Conservation (phyloP, 2,888 invertebrate species). For the Rhagonycha fulva region DNA sequence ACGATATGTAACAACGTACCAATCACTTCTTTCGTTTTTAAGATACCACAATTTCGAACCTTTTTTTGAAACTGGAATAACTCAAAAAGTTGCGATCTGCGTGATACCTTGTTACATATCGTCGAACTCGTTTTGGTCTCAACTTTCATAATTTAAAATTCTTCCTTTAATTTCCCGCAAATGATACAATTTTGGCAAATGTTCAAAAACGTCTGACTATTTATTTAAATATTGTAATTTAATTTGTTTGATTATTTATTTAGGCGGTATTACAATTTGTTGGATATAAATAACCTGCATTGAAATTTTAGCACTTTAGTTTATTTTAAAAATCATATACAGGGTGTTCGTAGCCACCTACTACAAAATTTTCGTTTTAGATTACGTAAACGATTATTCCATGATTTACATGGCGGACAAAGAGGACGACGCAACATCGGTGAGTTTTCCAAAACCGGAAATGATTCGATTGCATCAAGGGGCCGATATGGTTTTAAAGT, state of each 20-base stretch:
- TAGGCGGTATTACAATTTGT: neutral
- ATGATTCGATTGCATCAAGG: conserved; percentile 41
- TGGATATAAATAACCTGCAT: neutral
- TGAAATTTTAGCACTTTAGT: conserved; percentile 1
- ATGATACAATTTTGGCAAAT: neutral
- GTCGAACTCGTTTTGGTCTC: neutral
- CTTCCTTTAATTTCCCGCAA: neutral
- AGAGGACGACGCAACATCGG: conserved; percentile 17
- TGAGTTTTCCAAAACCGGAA: conserved; percentile 34
- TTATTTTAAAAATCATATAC: neutral
- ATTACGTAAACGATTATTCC: conserved; percentile 41
- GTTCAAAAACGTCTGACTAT: neutral
- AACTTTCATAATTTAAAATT: neutral
- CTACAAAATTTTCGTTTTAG: conserved; percentile 17
- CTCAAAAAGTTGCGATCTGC: neutral
- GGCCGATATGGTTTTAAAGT: conserved; percentile 42
- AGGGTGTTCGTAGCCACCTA: neutral
- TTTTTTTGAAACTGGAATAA: neutral
- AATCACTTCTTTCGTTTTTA: neutral
- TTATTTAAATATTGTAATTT: conserved; percentile 3
- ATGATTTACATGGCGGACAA: conserved; percentile 19
- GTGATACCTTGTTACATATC: neutral
- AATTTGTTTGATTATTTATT: conserved; percentile 1
- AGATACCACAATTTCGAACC: neutral
- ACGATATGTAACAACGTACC: neutral